Conservation (phyloP, 2,797 vertebrate genomes). For the Sternotherus odoratus region DNA sequence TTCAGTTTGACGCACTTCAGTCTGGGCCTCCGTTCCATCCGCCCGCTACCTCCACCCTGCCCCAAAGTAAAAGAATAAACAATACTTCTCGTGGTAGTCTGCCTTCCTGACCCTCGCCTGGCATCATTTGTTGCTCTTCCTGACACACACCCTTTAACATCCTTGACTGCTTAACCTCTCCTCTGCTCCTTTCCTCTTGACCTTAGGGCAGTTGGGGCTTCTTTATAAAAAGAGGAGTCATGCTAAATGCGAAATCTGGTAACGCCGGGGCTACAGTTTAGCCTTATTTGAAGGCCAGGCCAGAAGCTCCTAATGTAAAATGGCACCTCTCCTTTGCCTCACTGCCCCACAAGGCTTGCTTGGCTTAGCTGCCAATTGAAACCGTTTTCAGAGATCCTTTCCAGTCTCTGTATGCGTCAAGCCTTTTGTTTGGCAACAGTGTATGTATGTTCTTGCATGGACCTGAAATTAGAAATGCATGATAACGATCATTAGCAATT, state of each 20-base stretch:
- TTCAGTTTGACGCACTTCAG: not conserved
- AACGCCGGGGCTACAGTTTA: not conserved
- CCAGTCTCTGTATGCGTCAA: accelerated
- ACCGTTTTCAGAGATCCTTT: not conserved
- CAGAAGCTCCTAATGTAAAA: not conserved
- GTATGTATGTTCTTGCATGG: not conserved
- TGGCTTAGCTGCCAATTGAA: not conserved
- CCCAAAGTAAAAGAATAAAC: not conserved
- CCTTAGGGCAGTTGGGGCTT: not conserved
- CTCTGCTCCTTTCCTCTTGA: not conserved
- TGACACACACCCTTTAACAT: not conserved
- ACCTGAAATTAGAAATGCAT: conserved; percentile 16
- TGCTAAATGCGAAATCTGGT: not conserved
- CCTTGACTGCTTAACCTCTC: not conserved
- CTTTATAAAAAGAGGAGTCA: not conserved
- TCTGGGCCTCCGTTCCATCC: not conserved
- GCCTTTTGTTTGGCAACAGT: not conserved
- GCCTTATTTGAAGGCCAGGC: not conserved
- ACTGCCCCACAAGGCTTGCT: not conserved
- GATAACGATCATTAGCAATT: not conserved
- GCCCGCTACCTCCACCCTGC: not conserved
- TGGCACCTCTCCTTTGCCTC: not conserved
- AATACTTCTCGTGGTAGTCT: not conserved
- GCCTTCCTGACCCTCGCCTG: accelerated
- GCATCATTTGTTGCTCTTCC: not conserved